phyloP scores from a whole-genome alignment of 1,140 invertebrate species.

The Drosophila prosaltans region DNA sequence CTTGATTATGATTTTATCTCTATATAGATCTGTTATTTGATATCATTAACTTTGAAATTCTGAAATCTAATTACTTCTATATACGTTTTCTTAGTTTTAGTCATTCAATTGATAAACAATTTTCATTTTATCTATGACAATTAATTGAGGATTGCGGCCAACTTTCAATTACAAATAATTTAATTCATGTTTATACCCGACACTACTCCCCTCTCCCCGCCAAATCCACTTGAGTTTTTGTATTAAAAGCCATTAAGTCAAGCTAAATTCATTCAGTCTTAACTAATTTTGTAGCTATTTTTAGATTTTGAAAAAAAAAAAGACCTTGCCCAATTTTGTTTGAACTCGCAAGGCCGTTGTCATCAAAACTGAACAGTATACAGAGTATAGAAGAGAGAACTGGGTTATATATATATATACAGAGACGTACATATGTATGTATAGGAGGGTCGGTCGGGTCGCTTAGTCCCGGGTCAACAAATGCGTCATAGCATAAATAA shows the following conservation, averaged over 20 bases:
- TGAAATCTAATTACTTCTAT: no score
- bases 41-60: no score
- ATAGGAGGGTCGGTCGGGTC: slow-evolving; percentile 19
- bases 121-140: no score
- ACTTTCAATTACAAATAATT: no score
- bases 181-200: no score
- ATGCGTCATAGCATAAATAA: slow-evolving; percentile 68
- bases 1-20: no score
- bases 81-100: no score
- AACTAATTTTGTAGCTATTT: slow-evolving; percentile 53
- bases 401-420: slow-evolving; percentile 6
- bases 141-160: no score
- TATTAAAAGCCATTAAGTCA: slow-evolving; percentile 20
- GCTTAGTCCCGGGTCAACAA: slow-evolving; percentile 49
- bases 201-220: no score
- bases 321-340: slow-evolving; percentile 44
- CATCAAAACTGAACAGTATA: slow-evolving; percentile 17
- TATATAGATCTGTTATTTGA: no score
- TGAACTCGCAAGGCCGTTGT: slow-evolving; percentile 32
- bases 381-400: slow-evolving; percentile 18
- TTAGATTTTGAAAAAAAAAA: slow-evolving; percentile 22
- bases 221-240: neutral
- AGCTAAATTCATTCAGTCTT: slow-evolving; percentile 27
- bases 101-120: no score
- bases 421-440: slow-evolving; percentile 20